Base-by-base conservation (phyloP, 2,888 invertebrate species). In the Notodonta dromedarius region DNA sequence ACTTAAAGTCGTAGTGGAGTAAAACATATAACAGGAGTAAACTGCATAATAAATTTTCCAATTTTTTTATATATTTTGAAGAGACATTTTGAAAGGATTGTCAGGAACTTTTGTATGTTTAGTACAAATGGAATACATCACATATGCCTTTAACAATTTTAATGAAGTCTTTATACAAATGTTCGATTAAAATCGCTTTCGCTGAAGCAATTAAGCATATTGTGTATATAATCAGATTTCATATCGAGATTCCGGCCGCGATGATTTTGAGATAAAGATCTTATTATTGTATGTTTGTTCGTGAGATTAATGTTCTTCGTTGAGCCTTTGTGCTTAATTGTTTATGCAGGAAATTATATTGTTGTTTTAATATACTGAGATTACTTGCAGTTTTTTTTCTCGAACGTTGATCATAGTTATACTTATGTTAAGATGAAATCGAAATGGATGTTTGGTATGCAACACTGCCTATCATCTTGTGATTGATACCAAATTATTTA, bases 261-360 rank as follows among this genome's bases (percentile, higher is more conserved):
- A 72, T 83, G 85, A 84, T 78, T 35, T 71, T 74, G 74, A 80
- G 85, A 84, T 85, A 82, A 83, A 78, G 78, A 85, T 83, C 84
- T 82, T 82, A 76, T 82, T 82, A 82, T 85, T 83, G 78, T 77
- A 76, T 84, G 81, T 84, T 74, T 74, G 72, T 79, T 74, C 76
- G 71, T 69, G 82, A 81, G 84, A 84, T 85, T 84, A 83, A 85
- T 84, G 83, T 79, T 76, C 70, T 35, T 56, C 62, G 63, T 56
- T 63, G 63, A 67, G 44, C 69, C 62, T 77, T 76, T 74, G 66
- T 73, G 66, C 63, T 59, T 66, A 60, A 63, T 63, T 62, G 59
- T 63, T 62, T 40, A 54, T 54, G 35, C 54, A 61, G 62, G 56
- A 62, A 48, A 62, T 56, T 56, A 44, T 42, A 44, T 56, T 13